A percentile compares a stretch with the other conserved stretches of the same genome.
Conservation (phyloP, 2,113 vertebrate species). For the Nerophis lumbriciformis region DNA sequence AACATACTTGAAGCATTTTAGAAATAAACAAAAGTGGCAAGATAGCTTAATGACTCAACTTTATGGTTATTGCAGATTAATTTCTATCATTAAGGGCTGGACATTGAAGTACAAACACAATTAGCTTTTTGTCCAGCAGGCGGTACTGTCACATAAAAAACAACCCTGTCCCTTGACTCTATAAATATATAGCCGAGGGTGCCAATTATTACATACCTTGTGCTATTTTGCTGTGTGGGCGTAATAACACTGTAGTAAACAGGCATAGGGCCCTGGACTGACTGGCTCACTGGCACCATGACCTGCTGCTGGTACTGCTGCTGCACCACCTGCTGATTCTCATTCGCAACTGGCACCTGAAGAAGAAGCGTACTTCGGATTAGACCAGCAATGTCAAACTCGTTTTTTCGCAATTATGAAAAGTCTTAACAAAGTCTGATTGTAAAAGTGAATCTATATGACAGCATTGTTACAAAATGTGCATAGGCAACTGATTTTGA, state of each 20-base stretch:
- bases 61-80: background rate
- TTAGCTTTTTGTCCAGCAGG: background rate
- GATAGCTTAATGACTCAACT: background rate
- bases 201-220: conserved; percentile 71
- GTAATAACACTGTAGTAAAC: conserved; percentile 97
- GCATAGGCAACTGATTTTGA: no score
- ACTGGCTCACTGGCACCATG: conserved; percentile 91
- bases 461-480: no score
- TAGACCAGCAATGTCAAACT: no score
- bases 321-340: conserved; percentile 91
- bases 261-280: conserved; percentile 89
- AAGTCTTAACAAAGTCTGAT: no score
- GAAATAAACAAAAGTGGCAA: background rate
- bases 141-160: background rate
- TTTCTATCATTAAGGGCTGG: background rate
- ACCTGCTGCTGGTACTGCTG: conserved; percentile 94
- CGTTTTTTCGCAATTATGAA: no score
- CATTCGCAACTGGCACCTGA: conserved; percentile 89
- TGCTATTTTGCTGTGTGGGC: conserved; percentile 90
- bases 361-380: background rate
- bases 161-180: background rate
- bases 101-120: background rate
- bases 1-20: background rate
- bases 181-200: background rate
- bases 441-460: no score